These are phyloP conservation scores for Dendrocopos noguchii DNA, from an alignment of 2,113 vertebrate species.

Conservation along the genomic window DNA sequence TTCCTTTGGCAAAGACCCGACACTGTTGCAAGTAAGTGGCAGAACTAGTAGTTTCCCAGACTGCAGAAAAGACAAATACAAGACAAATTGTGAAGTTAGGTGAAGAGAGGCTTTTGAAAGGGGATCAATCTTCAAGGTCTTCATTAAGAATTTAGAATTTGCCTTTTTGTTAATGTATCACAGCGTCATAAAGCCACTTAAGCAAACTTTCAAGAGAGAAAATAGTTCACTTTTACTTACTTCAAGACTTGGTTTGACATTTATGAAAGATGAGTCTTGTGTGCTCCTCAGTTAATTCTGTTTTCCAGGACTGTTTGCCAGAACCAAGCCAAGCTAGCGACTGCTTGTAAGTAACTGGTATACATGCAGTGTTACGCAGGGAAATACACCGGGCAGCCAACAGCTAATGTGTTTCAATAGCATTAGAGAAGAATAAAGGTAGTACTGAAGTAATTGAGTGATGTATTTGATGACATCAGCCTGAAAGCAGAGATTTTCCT, in stretches of 20 bases:
- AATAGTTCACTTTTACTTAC: neutral
- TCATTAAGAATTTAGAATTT: neutral
- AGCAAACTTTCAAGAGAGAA: neutral
- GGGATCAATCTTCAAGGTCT: neutral
- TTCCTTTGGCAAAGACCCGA: neutral
- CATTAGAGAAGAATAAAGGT: neutral
- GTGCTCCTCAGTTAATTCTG: neutral
- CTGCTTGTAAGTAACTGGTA: neutral
- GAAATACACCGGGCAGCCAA: neutral
- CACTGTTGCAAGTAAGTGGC: neutral
- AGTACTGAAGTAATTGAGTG: neutral
- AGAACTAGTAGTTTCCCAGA: neutral
- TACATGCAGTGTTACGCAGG: neutral
- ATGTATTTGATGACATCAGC: conserved; percentile 3
- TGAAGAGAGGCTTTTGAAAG: neutral
- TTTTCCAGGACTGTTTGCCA: neutral
- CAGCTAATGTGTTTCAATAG: neutral
- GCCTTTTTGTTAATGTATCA: neutral
- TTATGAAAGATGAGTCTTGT: neutral
- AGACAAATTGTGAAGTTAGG: neutral
- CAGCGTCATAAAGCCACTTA: neutral
- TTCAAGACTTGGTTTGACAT: neutral
- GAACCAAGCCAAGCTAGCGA: neutral
- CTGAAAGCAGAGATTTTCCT: neutral
- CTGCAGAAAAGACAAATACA: neutral